These are phyloP conservation scores for Ctenopoma kingsleyae DNA, from an alignment of 2,797 vertebrate species.

Conservation along the genomic window DNA sequence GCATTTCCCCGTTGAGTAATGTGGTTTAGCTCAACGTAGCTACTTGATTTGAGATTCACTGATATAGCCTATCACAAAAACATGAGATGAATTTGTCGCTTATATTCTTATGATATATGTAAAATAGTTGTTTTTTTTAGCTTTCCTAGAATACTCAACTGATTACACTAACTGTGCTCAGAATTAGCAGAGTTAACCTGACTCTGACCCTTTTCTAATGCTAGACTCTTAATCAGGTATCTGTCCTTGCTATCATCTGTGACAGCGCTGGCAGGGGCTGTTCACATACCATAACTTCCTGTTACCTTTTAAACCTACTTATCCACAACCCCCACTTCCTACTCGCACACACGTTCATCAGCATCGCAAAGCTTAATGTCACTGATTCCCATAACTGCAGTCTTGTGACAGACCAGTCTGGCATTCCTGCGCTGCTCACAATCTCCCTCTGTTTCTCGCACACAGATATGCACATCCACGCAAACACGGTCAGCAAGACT, in stretches of 20 bases:
- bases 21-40: constrained; percentile 14
- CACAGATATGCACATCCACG: constrained; percentile 11
- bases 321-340: constrained; percentile 41
- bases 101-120: neutral
- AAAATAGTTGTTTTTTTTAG: neutral
- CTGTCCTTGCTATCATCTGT: neutral
- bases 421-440: constrained; percentile 66
- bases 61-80: neutral
- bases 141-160: neutral
- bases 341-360: constrained; percentile 21
- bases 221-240: neutral
- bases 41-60: neutral
- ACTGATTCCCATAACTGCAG: constrained; percentile 69
- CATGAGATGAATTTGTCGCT: neutral
- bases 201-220: neutral
- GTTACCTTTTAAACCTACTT: constrained; percentile 31
- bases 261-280: neutral
- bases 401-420: constrained; percentile 74
- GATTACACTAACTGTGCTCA: neutral
- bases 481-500: constrained; percentile 22
- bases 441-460: constrained; percentile 30
- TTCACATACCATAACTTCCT: constrained; percentile 54
- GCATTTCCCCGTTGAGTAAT: constrained; percentile 2
- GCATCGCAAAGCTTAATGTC: constrained; percentile 49
- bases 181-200: neutral